Base-by-base conservation (phyloP, 2,888 invertebrate genomes). In the Nemapogon koenigi region DNA sequence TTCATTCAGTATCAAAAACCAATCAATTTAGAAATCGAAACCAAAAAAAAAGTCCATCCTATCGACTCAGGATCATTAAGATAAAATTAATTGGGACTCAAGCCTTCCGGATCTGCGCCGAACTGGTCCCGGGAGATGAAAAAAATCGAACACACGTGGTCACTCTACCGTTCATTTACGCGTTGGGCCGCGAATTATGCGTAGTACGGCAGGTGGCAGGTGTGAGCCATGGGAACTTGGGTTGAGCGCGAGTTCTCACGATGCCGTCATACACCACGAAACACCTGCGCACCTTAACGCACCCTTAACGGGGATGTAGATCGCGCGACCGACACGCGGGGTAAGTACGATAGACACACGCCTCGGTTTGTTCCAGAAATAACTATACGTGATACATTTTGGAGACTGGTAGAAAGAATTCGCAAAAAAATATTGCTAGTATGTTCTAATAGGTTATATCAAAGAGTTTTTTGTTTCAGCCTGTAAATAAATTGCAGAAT, bases 121-220 rank as follows among this genome's bases (percentile, higher is more conserved):
- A 14, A 14, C 35, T 16, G 29, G 35, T 50, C 50, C 51, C 54
- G 46, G 15, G 13, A 22, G 55, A 59, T 58, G 62, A 69, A 72
- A 72, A 68, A 67, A 66, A 22, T 55, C 54, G 57, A 54, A 30
- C 62, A 69, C 75, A 78, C 78, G 78, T 78, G 78, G 76, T 72
- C 76, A 78, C 73, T 76, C 75, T 76, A 78, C 78, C 76, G 76
- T 76, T 75, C 76, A 72, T 72, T 76, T 76, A 75, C 73, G 71
- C 67, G 41, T 67, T 72, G 71, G 67, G 39, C 67, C 67, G 73
- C 75, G 73, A 75, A 76, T 76, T 73, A 78, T 75, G 76, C 75
- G 76, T 75, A 76, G 72, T 76, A 73, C 61, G 66, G 72, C 75
- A 73, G 73, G 75, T 73, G 76, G 69, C 69, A 67, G 67, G 69